These are phyloP conservation scores for Corynorhinus townsendii DNA, from an alignment of 2,113 vertebrate species.

Conservation along the genomic window DNA sequence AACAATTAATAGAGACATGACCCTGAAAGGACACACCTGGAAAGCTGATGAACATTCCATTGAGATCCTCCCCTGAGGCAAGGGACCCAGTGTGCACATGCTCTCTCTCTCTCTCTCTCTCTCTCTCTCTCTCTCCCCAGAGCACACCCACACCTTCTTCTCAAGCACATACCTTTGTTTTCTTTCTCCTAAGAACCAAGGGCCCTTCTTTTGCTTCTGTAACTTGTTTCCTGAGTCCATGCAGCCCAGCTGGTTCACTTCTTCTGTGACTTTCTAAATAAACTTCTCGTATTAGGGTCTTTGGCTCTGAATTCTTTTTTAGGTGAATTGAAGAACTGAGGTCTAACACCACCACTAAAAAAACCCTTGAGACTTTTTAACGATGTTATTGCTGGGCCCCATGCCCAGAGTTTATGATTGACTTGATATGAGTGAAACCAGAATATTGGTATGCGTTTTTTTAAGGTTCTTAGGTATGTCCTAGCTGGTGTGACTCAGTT, in stretches of 20 bases:
- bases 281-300: not conserved
- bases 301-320: not conserved
- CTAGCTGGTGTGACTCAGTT: not conserved
- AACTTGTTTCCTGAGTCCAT: not conserved
- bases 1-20: not conserved
- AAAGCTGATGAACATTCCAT: not conserved
- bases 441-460: not conserved
- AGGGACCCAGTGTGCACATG: not conserved
- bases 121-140: not conserved
- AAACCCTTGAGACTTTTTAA: not conserved
- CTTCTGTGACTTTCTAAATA: not conserved
- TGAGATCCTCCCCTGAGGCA: not conserved
- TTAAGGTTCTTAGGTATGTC: not conserved
- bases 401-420: not conserved
- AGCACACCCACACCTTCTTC: not conserved
- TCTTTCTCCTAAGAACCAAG: not conserved
- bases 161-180: not conserved
- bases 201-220: not conserved
- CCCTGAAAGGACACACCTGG: not conserved
- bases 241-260: not conserved
- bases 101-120: accelerated
- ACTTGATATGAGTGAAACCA: not conserved
- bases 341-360: not conserved
- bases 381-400: not conserved
- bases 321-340: not conserved